Conservation (phyloP, 2,888 invertebrate species). For the Catocala sponsa region DNA sequence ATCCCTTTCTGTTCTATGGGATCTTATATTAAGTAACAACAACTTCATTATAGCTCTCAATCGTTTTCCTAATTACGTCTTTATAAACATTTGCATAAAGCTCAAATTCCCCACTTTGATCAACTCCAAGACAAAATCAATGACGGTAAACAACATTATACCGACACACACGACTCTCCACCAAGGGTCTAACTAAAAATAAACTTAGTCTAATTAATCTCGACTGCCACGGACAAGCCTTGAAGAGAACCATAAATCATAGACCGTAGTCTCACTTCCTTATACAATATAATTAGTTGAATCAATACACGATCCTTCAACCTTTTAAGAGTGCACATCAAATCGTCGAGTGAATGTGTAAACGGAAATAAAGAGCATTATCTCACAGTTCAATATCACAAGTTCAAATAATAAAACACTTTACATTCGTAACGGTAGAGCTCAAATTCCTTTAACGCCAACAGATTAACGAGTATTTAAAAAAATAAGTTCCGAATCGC, state of each 20-base stretch:
- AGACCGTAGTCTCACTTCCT: constrained; percentile 24
- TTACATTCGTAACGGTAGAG: constrained; percentile 2
- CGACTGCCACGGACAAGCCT: constrained; percentile 13
- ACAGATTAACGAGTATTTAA: constrained; percentile 28
- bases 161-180: not conserved
- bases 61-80: too few species aligned
- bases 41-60: too few species aligned
- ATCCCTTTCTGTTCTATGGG: too few species aligned
- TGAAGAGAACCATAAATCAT: constrained; percentile 14
- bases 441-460: constrained; percentile 6
- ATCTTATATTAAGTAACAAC: too few species aligned
- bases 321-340: not conserved
- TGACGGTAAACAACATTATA: not conserved
- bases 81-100: too few species aligned
- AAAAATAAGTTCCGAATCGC: constrained; percentile 17
- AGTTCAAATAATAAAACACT: constrained; percentile 18
- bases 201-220: constrained; percentile 13
- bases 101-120: too few species aligned
- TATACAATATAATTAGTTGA: constrained; percentile 12
- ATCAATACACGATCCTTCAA: not conserved
- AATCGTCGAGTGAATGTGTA: constrained; percentile 15
- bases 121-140: not conserved
- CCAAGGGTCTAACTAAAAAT: constrained; percentile 6
- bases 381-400: constrained; percentile 5
- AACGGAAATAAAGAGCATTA: constrained; percentile 27